Evolutionary conservation across 2,888 invertebrate genomes (phyloP), one percentile per base, ranked within the genome.

Genomic region (Sacculina carcini): DNA sequence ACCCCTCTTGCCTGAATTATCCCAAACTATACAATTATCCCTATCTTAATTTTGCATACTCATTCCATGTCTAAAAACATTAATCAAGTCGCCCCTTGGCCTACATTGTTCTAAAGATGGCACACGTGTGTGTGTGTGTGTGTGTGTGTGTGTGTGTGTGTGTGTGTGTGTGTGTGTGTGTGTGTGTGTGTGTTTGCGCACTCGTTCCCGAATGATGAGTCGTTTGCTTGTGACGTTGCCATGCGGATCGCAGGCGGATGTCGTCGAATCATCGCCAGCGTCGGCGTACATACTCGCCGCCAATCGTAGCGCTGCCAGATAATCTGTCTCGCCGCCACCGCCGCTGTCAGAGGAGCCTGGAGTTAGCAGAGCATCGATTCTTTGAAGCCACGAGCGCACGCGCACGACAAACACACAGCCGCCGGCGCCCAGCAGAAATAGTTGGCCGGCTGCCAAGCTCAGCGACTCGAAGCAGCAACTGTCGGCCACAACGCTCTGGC

Each of bases 401-500:
- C 65, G 69, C 62, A 71, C 51, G 14, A 54, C 56, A 54, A 55
- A 47, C n/a, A 24, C 28, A 14, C 12, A 6, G 40, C 19, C 28
- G 9, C 26, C 44, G 3, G 70, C 77, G 5, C 85, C 84, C 48
- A 81, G 66, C 47, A 80, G 61, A 50, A 80, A 65, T 52, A 80
- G 65, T 62, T 80, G 79, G 53, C 74, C 75, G 40, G 75, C 75
- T 60, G 74, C 73, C 58, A 73, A 74, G 34, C 75, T 70, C 48
- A 79, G 69, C 52, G 79, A 78, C 62, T 79, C 78, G 62, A 79
- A 80, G 61, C 79, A 80, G 1, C 80, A 79, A 56, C 74, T 68
- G 64, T 79, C 81, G 50, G 78, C 78, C 55, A 75, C 65, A 1
- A 79, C 78, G 72, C 72, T 46, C 14, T 10, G 50, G 7, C n/a